Conservation (phyloP, 2,797 vertebrate genomes). For the Cryptoblepharus egeriae region DNA sequence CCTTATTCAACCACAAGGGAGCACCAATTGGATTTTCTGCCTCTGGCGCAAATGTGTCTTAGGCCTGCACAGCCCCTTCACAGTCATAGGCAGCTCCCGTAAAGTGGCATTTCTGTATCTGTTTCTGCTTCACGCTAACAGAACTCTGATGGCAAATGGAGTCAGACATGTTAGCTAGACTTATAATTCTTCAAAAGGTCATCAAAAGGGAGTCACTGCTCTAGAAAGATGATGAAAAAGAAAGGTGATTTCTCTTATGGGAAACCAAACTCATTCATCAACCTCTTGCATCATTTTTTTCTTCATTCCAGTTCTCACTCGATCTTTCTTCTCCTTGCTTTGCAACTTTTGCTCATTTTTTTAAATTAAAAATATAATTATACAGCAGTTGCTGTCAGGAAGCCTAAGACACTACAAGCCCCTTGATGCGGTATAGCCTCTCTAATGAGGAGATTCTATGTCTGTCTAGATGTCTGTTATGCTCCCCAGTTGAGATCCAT, state of each 20-base stretch:
- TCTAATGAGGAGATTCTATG: background rate
- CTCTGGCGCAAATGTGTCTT: background rate
- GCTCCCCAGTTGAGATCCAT: background rate
- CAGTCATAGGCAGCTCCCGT: background rate
- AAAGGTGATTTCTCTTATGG: background rate
- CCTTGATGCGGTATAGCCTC: background rate
- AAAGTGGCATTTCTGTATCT: background rate
- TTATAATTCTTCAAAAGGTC: background rate
- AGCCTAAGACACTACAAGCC: background rate
- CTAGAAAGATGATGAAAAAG: background rate
- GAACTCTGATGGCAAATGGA: background rate
- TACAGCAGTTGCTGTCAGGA: background rate
- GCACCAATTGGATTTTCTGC: background rate
- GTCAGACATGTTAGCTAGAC: background rate
- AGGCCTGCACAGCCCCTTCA: background rate
- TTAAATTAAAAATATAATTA: background rate
- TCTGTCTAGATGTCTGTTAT: background rate
- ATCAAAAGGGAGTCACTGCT: background rate
- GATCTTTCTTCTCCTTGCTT: background rate
- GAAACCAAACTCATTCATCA: background rate
- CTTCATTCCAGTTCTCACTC: background rate
- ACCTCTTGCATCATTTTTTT: background rate
- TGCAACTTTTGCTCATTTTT: background rate
- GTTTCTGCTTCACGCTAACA: background rate
- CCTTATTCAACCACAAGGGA: background rate